Evolutionary conservation across 2,888 invertebrate species (phyloP), one percentile per base, ranked within the genome.

Genomic region (Salticus scenicus): DNA sequence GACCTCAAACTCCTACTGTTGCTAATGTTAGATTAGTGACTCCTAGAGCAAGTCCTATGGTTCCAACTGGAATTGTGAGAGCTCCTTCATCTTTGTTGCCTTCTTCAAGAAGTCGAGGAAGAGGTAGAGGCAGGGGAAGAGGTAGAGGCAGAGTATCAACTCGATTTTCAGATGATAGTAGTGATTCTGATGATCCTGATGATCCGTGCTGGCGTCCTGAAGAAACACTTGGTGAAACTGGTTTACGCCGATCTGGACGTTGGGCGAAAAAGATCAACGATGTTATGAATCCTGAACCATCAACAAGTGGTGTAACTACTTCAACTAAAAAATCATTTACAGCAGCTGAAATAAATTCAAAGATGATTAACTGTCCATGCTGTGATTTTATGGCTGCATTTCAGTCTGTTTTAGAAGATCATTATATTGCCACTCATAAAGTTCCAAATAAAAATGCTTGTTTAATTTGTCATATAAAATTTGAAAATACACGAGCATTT

Each of bases 341-440:
- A 20, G 28, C 57, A 0, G 63, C 24, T 10, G 66, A 75, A 14
- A 24, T 67, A 1, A 57, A 75, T 66, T 10, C 31, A 1, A 70
- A 79, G n/a, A 86, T 80, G 75, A 20, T 80, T 4, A 31, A 51
- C 12, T 86, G 86, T 37, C 75, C 86, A 2, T 86, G 86, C 20
- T 86, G 86, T 42, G 80, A 80, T 28, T 86, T 80, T 17, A 37
- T 74, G 71, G 86, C 80, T 14, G 75, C 78, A 47, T 80, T 86
- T 28, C 64, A 75, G n/a, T 80, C 79, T 12, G 75, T 80, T 7
- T 64, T 86, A 4, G 64, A 80, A 31, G 86, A 86, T 71, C 86
- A 86, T 72, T 86, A 80, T 37, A 80, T 86, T 63, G 80, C 80
- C 1, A 63, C 51, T 8, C 86, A 86, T 31, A 86, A 86, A 57